Base-by-base conservation (phyloP, 1,140 invertebrate genomes). In the Drosophila obscura region DNA sequence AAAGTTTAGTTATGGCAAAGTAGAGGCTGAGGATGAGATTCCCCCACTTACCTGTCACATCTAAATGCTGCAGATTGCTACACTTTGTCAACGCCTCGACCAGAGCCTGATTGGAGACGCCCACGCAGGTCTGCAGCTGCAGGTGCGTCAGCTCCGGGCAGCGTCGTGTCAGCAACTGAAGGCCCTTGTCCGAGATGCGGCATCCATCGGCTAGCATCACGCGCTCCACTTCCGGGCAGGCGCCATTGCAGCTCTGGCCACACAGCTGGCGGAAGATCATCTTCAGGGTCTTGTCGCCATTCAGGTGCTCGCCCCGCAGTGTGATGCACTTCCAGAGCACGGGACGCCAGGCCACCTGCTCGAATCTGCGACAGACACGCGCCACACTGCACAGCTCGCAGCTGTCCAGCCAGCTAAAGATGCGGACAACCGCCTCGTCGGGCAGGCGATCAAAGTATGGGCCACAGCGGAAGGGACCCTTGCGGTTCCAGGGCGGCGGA, bases 331-430 rank as follows among this genome's bases (percentile, higher is more conserved):
- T 93, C 96, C 96, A 97, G 1, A 97, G 92, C 2, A 93, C 92
- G 4, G 96, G 96, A 11, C 95, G 95, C 96, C 96, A 97, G 13
- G 95, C 96, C 19, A 98, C 94, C 46, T 95, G 93, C 90, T 97
- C 96, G 93, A 97, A 97, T 24, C 96, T 92, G 11, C 95, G 92
- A 80, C 96, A 98, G 0, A 98, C 97, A 9, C 96, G 93, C 0
- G 97, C 95, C 90, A 96, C 94, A 16, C 94, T 93, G 78, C 96
- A 96, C 35, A 97, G 91, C 64, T 97, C 96, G 60, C 95, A 95
- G 48, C 96, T 96, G 72, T 95, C 93, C n/a, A 97, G 92, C 93
- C 94, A 95, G 35, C 94, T 94, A 65, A 97, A 96, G 51, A 97
- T 95, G 67, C 92, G 93, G 5, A 94, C 73, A 0, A 95, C 82